Evolutionary conservation across 1,140 invertebrate species (phyloP).

Genomic region (Papilio polyxenes): DNA sequence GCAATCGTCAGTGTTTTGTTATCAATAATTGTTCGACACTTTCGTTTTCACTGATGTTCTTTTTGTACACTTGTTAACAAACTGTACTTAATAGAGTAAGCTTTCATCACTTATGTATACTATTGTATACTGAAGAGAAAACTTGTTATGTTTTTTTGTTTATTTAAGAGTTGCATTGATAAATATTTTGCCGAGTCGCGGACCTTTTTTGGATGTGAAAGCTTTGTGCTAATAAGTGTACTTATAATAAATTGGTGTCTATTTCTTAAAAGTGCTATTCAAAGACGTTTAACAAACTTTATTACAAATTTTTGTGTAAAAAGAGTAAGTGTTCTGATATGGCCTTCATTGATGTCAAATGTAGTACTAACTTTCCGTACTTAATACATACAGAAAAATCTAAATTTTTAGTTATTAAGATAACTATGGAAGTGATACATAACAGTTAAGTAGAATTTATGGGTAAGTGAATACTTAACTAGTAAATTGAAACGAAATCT

Average conservation of each 20-base stretch:
- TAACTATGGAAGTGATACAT: too few species aligned
- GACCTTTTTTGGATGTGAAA: slow-evolving; percentile 11
- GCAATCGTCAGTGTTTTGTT: not conserved
- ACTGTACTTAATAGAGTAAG: slow-evolving; percentile 11
- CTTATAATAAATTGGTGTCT: not conserved
- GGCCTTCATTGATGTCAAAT: too few species aligned
- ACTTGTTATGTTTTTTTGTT: slow-evolving; percentile 22
- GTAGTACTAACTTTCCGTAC: too few species aligned
- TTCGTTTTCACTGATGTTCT: slow-evolving; percentile 1
- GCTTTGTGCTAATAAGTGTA: slow-evolving; percentile 4
- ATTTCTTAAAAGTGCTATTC: not conserved
- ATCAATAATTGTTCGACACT: slow-evolving; percentile 10
- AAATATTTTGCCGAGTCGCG: not conserved
- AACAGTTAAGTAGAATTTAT: too few species aligned
- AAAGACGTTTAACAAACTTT: not conserved
- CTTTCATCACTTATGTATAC: slow-evolving; percentile 9
- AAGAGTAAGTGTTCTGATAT: too few species aligned
- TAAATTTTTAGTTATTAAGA: too few species aligned
- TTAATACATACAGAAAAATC: too few species aligned
- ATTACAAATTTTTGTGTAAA: too few species aligned
- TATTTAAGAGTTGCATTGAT: not conserved
- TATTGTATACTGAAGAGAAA: slow-evolving; percentile 14
- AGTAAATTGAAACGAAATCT: too few species aligned
- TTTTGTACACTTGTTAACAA: not conserved
- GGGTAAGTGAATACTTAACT: too few species aligned